Evolutionary conservation across 2,797 vertebrate genomes (phyloP).

Genomic region (Pangasius djambal): DNA sequence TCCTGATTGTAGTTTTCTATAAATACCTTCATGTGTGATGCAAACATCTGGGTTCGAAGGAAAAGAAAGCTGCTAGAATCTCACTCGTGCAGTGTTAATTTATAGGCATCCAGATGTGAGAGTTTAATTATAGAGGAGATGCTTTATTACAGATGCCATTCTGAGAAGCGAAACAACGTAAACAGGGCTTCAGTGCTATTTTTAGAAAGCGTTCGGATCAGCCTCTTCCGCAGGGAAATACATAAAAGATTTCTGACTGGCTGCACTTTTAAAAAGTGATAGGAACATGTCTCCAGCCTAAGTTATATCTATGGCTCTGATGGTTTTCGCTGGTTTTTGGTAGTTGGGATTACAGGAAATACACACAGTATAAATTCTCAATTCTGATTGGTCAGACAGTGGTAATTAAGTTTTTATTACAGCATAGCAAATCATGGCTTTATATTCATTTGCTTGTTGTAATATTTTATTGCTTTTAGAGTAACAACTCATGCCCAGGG

Average conservation of each 20-base stretch:
- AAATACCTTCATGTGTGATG: constrained; percentile 1
- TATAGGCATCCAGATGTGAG: constrained; percentile 9
- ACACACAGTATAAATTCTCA: background rate
- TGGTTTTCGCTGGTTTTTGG: no score
- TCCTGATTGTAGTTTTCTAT: background rate
- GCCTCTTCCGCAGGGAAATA: background rate
- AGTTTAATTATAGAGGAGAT: constrained; percentile 9
- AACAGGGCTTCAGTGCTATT: background rate
- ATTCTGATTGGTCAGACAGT: background rate
- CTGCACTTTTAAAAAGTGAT: background rate
- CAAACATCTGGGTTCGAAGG: constrained; percentile 12
- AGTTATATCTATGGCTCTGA: background rate
- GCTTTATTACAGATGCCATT: background rate
- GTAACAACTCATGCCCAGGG: background rate
- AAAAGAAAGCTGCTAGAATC: background rate
- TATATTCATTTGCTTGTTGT: background rate
- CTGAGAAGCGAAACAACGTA: background rate
- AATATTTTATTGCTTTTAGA: background rate
- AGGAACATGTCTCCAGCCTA: background rate
- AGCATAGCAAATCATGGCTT: background rate
- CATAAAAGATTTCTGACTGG: background rate
- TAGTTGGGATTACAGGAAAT: background rate
- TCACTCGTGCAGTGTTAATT: background rate
- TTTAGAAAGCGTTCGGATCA: background rate
- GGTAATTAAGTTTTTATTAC: background rate